phyloP scores from a whole-genome alignment of 2,888 invertebrate species.

The Slavum lentiscoides region DNA sequence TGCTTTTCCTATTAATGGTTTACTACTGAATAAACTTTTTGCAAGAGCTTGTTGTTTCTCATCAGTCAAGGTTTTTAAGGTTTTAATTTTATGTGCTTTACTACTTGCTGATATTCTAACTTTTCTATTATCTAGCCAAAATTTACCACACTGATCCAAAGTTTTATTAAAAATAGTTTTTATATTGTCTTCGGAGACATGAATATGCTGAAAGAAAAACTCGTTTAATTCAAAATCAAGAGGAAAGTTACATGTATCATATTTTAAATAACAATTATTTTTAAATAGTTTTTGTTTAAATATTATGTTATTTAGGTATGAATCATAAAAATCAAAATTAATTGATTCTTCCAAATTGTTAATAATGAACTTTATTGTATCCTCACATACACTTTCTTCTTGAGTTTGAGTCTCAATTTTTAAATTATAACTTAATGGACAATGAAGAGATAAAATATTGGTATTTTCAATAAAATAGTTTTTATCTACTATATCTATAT shows the following conservation, averaged over 20 bases:
- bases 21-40: conserved; percentile 2
- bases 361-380: not conserved
- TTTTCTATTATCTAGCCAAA: conserved; percentile 27
- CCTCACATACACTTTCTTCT: not conserved
- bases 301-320: no score
- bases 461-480: not conserved
- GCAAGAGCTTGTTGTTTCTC: not conserved
- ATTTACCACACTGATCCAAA: conserved; percentile 6
- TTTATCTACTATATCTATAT: not conserved
- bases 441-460: not conserved
- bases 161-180: conserved; percentile 15
- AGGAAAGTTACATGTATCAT: no score
- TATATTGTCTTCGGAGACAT: no score
- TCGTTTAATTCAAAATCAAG: conserved; percentile 1
- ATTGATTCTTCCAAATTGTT: not conserved
- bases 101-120: conserved; percentile 2
- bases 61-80: not conserved
- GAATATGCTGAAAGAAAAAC: not conserved
- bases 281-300: no score
- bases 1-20: not conserved
- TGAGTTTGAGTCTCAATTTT: not conserved
- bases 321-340: no score
- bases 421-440: not conserved
- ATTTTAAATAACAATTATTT: not conserved
- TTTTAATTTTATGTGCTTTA: conserved; percentile 14